Conservation (phyloP, 2,113 vertebrate genomes). For the Sebastes schlegelii region DNA sequence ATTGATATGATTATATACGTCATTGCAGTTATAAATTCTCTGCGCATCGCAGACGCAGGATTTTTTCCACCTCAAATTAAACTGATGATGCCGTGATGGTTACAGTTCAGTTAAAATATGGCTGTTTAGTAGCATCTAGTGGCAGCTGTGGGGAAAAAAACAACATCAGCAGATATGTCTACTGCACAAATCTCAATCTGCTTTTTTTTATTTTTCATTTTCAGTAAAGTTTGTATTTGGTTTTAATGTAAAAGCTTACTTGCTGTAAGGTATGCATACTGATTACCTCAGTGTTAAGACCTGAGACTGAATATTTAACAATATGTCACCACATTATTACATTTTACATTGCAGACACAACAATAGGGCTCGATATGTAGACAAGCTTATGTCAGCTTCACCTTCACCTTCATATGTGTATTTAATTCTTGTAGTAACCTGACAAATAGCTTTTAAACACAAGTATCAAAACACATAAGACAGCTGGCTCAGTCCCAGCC, state of each 20-base stretch:
- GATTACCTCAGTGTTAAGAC: too few relatives aligned
- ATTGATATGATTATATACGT: neutral
- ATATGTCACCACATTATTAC: too few relatives aligned
- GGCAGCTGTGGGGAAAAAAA: constrained; percentile 2
- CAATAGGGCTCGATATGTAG: too few relatives aligned
- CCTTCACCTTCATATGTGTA: too few relatives aligned
- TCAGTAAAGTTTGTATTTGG: neutral
- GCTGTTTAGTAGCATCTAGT: constrained; percentile 26
- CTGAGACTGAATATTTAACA: too few relatives aligned
- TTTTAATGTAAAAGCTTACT: neutral
- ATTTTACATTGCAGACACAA: too few relatives aligned
- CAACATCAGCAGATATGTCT: constrained; percentile 8
- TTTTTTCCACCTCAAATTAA: constrained; percentile 11
- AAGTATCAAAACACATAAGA: too few relatives aligned
- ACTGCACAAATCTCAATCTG: neutral
- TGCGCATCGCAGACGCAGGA: neutral
- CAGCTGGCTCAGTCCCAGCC: neutral
- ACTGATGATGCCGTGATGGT: constrained; percentile 4
- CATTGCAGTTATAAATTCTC: constrained; percentile 3
- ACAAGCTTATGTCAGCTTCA: too few relatives aligned
- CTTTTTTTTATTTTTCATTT: neutral
- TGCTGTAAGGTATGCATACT: too few relatives aligned
- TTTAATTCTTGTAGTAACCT: too few relatives aligned
- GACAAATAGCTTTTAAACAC: too few relatives aligned
- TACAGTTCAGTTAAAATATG: constrained; percentile 6